Percentiles rank a stretch among this genome's conserved stretches.
These are phyloP conservation scores for Acanthoscelides obtectus DNA, from an alignment of 2,888 invertebrate species.

Conservation along the genomic window DNA sequence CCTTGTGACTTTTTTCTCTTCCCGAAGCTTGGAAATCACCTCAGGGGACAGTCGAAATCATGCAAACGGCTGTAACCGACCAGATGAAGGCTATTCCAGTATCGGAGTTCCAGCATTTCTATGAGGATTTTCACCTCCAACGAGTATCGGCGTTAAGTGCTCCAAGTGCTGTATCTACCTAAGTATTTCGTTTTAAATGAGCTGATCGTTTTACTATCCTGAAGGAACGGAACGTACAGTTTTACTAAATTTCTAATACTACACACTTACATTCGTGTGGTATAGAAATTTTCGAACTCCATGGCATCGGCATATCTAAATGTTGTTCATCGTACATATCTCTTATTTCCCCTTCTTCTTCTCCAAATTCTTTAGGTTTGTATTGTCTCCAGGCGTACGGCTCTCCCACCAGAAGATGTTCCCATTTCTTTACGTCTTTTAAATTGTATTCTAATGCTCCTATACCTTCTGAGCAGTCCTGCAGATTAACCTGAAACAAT, in stretches of 20 bases:
- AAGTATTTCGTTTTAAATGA: no score
- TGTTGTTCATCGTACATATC: constrained; percentile 61
- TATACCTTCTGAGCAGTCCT: constrained; percentile 52
- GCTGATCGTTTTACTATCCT: no score
- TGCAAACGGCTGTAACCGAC: no score
- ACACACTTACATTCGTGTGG: constrained; percentile 50
- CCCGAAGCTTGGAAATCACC: no score
- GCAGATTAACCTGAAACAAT: constrained; percentile 56
- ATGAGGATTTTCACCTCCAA: no score
- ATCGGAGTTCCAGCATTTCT: no score
- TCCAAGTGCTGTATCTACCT: no score
- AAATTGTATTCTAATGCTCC: constrained; percentile 60
- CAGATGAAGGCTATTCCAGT: no score
- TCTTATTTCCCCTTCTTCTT: constrained; percentile 50
- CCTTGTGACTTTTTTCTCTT: no score
- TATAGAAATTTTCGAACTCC: constrained; percentile 66
- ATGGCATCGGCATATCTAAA: constrained; percentile 70
- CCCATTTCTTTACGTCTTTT: constrained; percentile 59
- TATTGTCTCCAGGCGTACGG: constrained; percentile 49
- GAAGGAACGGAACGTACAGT: no score
- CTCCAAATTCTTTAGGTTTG: constrained; percentile 44
- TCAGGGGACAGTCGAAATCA: no score
- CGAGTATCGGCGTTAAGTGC: no score
- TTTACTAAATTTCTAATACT: background rate
- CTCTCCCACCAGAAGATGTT: constrained; percentile 68